These are phyloP conservation scores for Himalopsyche anomala DNA, from an alignment of 2,888 invertebrate genomes.

Conservation along the genomic window DNA sequence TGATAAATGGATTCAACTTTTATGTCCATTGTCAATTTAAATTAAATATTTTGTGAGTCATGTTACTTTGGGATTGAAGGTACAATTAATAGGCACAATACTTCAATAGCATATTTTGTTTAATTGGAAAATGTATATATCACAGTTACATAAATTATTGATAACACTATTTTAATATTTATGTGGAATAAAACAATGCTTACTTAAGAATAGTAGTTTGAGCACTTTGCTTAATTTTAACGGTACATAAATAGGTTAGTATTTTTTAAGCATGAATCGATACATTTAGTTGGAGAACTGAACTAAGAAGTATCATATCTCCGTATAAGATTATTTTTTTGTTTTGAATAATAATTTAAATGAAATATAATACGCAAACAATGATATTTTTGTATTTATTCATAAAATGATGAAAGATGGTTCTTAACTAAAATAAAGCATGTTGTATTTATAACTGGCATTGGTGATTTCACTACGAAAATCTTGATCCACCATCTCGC, in stretches of 20 bases:
- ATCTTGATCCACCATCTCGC: slow-evolving; percentile 63
- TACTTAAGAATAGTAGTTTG: slow-evolving; percentile 57
- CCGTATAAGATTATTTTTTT: background rate
- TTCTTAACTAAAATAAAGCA: slow-evolving; percentile 61
- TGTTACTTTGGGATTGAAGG: background rate
- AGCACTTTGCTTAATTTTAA: slow-evolving; percentile 60
- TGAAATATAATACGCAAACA: background rate
- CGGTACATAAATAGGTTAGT: slow-evolving; percentile 65
- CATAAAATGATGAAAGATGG: slow-evolving; percentile 57
- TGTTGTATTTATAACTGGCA: slow-evolving; percentile 47
- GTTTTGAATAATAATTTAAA: slow-evolving; percentile 33
- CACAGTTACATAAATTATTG: slow-evolving; percentile 65
- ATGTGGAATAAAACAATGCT: slow-evolving; percentile 56
- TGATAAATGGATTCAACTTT: too few species aligned
- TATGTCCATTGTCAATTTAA: too few species aligned
- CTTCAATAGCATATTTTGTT: slow-evolving; percentile 55
- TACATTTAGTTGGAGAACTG: background rate
- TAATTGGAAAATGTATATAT: slow-evolving; percentile 64
- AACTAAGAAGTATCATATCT: background rate
- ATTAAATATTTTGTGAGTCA: too few species aligned
- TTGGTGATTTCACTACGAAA: slow-evolving; percentile 54
- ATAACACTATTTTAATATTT: slow-evolving; percentile 54
- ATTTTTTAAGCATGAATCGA: slow-evolving; percentile 52
- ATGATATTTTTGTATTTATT: slow-evolving; percentile 46
- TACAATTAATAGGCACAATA: background rate